phyloP scores from a whole-genome alignment of 2,888 invertebrate species.

The Saturnia japonica region DNA sequence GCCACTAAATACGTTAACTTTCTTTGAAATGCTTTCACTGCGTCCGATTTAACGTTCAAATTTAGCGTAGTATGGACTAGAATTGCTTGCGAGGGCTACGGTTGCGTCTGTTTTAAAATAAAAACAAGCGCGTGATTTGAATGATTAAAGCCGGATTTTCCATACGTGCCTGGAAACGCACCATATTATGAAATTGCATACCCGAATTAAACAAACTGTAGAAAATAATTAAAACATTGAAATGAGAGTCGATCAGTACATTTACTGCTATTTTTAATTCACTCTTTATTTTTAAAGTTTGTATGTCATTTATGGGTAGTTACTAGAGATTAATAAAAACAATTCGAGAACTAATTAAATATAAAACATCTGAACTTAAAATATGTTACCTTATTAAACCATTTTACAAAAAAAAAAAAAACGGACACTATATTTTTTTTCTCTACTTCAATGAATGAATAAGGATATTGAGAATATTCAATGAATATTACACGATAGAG shows the following conservation, averaged over 20 bases:
- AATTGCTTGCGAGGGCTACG: slow-evolving; percentile 31
- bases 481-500: too few relatives aligned
- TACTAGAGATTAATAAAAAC: background rate
- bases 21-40: slow-evolving; percentile 64
- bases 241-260: background rate
- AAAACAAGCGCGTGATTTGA: slow-evolving; percentile 50
- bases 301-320: background rate
- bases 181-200: slow-evolving; percentile 49
- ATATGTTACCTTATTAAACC: too few relatives aligned
- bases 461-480: too few relatives aligned
- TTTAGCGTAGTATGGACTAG: slow-evolving; percentile 34
- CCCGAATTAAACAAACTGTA: slow-evolving; percentile 28
- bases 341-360: background rate
- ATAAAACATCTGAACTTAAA: background rate
- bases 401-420: too few relatives aligned
- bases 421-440: too few relatives aligned
- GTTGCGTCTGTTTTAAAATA: slow-evolving; percentile 44
- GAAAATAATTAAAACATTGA: slow-evolving; percentile 17
- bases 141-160: slow-evolving; percentile 57
- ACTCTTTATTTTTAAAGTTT: background rate
- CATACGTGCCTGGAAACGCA: slow-evolving; percentile 49
- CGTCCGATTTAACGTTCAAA: slow-evolving; percentile 37
- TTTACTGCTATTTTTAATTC: background rate
- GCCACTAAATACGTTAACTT: slow-evolving; percentile 56
- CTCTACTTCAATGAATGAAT: too few relatives aligned